phyloP scores from a whole-genome alignment of 2,797 vertebrate species.

The Micrastur ruficollis region DNA sequence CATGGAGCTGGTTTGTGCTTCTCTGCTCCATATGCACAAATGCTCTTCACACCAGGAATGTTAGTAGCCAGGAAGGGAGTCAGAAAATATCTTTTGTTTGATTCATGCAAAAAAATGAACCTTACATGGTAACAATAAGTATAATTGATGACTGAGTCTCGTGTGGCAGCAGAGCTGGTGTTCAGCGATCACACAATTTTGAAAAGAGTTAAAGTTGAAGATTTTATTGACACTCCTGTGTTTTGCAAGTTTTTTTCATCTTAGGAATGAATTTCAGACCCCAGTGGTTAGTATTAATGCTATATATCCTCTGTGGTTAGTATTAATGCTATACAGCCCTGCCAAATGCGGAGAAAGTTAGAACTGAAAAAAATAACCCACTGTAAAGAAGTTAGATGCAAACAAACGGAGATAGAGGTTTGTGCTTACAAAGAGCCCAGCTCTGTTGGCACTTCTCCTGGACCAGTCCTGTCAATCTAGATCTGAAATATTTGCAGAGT shows the following conservation, averaged over 20 bases:
- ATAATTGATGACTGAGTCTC: background rate
- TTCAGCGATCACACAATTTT: background rate
- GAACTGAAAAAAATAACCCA: background rate
- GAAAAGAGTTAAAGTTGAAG: background rate
- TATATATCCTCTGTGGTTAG: constrained; percentile 43
- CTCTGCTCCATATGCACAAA: background rate
- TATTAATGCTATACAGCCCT: background rate
- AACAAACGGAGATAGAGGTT: constrained; percentile 1
- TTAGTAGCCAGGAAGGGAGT: background rate
- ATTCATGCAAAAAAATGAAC: background rate
- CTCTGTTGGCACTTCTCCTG: constrained; percentile 33
- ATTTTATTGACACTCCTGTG: background rate
- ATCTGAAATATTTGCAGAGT: constrained; percentile 43
- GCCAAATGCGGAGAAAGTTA: background rate
- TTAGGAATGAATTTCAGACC: constrained; percentile 32
- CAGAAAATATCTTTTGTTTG: background rate
- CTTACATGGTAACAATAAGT: background rate
- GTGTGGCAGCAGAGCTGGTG: background rate
- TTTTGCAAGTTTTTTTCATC: constrained; percentile 3
- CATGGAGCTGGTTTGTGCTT: background rate
- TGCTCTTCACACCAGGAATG: background rate
- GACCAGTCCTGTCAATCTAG: constrained; percentile 18
- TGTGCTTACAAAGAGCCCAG: constrained; percentile 19
- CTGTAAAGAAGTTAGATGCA: background rate
- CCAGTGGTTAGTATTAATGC: constrained; percentile 7